phyloP scores from a whole-genome alignment of 2,888 invertebrate genomes.

The Alloscopus bannaensis region DNA sequence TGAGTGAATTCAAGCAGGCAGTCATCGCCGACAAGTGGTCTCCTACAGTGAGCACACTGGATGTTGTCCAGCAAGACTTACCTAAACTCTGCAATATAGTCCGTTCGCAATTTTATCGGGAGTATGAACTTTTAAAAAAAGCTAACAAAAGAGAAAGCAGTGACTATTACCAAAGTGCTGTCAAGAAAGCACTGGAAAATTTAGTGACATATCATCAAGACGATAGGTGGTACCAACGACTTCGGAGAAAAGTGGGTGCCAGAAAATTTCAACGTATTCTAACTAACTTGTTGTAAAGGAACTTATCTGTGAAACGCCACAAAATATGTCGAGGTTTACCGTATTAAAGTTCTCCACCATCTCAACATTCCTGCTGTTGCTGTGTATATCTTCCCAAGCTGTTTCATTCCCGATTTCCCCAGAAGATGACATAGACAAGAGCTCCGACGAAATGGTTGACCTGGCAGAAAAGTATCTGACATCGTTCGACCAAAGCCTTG shows the following conservation, averaged over 20 bases:
- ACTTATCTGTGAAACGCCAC: not conserved
- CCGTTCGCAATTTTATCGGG: constrained; percentile 48
- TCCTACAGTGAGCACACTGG: not conserved
- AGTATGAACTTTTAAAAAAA: constrained; percentile 43
- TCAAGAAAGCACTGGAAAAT: constrained; percentile 35
- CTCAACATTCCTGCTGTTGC: not conserved
- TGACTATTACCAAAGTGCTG: constrained; percentile 12
- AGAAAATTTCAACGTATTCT: constrained; percentile 35
- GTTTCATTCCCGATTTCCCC: not conserved
- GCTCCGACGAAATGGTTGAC: constrained; percentile 10
- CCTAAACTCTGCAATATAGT: constrained; percentile 29
- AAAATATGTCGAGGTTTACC: too few relatives aligned
- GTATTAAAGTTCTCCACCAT: not conserved
- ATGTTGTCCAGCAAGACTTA: constrained; percentile 36
- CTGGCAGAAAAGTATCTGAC: constrained; percentile 51
- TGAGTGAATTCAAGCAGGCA: constrained; percentile 34
- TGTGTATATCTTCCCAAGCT: not conserved
- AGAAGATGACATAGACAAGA: not conserved
- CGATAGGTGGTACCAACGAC: constrained; percentile 33
- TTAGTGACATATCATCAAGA: constrained; percentile 25
- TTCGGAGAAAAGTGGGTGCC: constrained; percentile 30
- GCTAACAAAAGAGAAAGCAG: constrained; percentile 1
- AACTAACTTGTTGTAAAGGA: constrained; percentile 18
- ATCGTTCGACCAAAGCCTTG: constrained; percentile 36
- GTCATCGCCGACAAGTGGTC: constrained; percentile 35